Conservation (phyloP, 2,797 vertebrate species). For the Lindbergichthys nudifrons region DNA sequence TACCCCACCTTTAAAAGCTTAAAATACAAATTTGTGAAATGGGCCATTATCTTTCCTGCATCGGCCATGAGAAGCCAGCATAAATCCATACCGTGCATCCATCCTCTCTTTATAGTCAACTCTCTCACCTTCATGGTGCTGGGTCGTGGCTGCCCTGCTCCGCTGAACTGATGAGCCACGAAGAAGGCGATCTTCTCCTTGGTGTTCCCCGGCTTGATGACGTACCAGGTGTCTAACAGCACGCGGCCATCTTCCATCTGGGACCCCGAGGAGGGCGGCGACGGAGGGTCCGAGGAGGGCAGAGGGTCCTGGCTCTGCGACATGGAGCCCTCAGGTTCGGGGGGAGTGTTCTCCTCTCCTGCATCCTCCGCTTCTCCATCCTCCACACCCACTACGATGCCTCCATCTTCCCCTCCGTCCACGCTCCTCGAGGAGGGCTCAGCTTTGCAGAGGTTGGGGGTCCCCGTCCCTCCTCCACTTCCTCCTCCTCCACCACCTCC, state of each 20-base stretch:
- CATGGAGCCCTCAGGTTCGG: conserved; percentile 68
- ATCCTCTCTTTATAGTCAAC: not conserved
- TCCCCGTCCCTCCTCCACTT: conserved; percentile 39
- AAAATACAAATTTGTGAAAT: too few relatives aligned
- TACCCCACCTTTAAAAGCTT: too few relatives aligned
- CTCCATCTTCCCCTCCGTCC: conserved; percentile 69
- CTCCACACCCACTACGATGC: conserved; percentile 69
- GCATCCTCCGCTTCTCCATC: conserved; percentile 76
- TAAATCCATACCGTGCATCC: too few relatives aligned
- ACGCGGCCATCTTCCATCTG: conserved; percentile 92
- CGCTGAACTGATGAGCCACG: conserved; percentile 94
- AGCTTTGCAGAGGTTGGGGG: conserved; percentile 77
- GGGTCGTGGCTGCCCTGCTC: conserved; percentile 83
- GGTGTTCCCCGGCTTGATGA: conserved; percentile 97
- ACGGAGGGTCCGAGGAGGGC: conserved; percentile 64
- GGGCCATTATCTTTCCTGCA: too few relatives aligned
- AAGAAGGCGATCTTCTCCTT: conserved; percentile 99
- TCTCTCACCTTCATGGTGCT: conserved; percentile 89
- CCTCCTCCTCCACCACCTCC: conserved; percentile 50
- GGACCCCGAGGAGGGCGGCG: conserved; percentile 67
- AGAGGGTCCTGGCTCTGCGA: conserved; percentile 64
- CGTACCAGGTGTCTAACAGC: conserved; percentile 96
- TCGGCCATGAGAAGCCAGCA: too few relatives aligned
- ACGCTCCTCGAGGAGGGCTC: conserved; percentile 69
- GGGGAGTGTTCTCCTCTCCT: conserved; percentile 86